phyloP scores from a whole-genome alignment of 2,113 vertebrate species.

The Agelaius phoeniceus region DNA sequence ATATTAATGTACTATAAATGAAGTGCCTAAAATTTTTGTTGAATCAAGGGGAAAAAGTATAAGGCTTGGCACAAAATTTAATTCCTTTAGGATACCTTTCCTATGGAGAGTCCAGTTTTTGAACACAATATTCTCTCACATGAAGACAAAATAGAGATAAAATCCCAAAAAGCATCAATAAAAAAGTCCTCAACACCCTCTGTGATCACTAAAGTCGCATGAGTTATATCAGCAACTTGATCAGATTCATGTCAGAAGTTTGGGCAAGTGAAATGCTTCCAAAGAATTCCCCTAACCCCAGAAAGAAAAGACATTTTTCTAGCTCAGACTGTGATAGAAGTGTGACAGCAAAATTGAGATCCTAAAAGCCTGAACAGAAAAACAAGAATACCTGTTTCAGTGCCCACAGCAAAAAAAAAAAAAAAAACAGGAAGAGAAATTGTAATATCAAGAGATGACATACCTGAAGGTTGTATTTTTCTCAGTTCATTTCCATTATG shows the following conservation, averaged over 20 bases:
- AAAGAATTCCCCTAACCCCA: background rate
- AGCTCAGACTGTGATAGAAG: background rate
- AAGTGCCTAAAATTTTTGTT: fast-evolving
- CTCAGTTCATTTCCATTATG: constrained; percentile 70
- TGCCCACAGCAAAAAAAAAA: background rate
- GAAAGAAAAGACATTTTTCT: background rate
- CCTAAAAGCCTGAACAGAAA: constrained; percentile 17
- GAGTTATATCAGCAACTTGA: background rate
- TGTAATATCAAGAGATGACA: constrained; percentile 55
- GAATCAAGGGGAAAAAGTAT: background rate
- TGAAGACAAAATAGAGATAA: background rate
- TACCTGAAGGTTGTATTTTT: constrained; percentile 71
- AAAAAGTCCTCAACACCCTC: background rate
- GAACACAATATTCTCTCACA: background rate
- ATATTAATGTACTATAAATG: background rate
- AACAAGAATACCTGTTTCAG: background rate
- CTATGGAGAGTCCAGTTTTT: no score
- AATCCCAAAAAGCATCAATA: background rate
- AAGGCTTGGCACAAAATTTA: background rate
- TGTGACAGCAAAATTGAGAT: constrained; percentile 36
- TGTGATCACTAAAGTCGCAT: background rate
- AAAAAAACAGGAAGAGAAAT: no score
- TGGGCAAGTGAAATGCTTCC: background rate
- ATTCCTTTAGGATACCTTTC: background rate
- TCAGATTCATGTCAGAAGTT: background rate